These are phyloP conservation scores for Telenomus remus DNA, from an alignment of 1,140 invertebrate species.

Conservation along the genomic window DNA sequence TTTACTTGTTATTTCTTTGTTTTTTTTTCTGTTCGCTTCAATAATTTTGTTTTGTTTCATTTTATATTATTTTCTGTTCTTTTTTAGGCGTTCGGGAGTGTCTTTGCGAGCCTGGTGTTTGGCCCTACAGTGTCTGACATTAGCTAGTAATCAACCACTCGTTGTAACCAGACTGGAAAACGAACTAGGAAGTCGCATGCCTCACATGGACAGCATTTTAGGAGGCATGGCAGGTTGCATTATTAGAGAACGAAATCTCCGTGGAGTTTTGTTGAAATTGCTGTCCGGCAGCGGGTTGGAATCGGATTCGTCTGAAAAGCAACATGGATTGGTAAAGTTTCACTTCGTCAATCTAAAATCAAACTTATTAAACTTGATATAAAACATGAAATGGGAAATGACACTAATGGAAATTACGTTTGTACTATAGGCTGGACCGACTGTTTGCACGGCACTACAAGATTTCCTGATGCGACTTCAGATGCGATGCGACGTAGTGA, in stretches of 20 bases:
- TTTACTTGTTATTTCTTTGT: slow-evolving; percentile 20
- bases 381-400: too few relatives aligned
- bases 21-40: slow-evolving; percentile 1
- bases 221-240: slow-evolving; percentile 79
- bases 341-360: too few relatives aligned
- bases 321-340: slow-evolving; percentile 75
- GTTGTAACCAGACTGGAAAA: slow-evolving; percentile 58
- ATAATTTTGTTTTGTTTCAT: neutral
- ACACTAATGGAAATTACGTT: neutral
- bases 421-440: slow-evolving; percentile 83
- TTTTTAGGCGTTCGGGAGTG: slow-evolving; percentile 78
- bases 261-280: slow-evolving; percentile 83
- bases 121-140: slow-evolving; percentile 80
- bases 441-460: slow-evolving; percentile 83
- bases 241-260: slow-evolving; percentile 82
- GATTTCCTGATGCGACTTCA: slow-evolving; percentile 83
- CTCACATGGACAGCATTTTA: slow-evolving; percentile 64
- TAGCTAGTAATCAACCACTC: slow-evolving; percentile 75
- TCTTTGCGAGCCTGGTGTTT: slow-evolving; percentile 84
- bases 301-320: slow-evolving; percentile 75
- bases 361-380: too few relatives aligned
- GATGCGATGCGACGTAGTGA: slow-evolving; percentile 82
- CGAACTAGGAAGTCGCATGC: slow-evolving; percentile 63
- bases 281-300: slow-evolving; percentile 80
- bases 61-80: neutral